Percentiles rank a stretch among this genome's conserved stretches.
These are phyloP conservation scores for Selene dorsalis DNA, from an alignment of 2,797 vertebrate species.

Conservation along the genomic window DNA sequence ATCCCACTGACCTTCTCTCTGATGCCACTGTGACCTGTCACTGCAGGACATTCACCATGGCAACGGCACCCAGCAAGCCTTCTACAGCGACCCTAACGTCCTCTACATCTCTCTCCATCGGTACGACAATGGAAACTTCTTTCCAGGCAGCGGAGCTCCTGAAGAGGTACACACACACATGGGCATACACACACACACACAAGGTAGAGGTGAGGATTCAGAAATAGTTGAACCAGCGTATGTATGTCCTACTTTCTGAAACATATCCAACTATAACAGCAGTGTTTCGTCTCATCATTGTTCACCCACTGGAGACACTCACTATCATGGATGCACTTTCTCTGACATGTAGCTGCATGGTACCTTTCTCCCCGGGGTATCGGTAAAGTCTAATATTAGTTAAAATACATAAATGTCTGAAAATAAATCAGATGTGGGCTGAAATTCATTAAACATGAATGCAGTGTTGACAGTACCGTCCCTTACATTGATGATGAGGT, in stretches of 20 bases:
- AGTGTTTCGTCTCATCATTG: neutral
- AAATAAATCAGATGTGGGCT: neutral
- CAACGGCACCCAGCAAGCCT: conserved; percentile 95
- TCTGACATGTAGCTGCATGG: neutral
- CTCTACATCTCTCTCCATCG: conserved; percentile 96
- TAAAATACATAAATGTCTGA: neutral
- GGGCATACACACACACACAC: neutral
- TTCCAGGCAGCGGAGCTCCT: conserved; percentile 95
- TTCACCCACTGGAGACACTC: neutral
- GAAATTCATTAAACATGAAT: neutral
- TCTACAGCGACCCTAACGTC: conserved; percentile 92
- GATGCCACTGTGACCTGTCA: conserved; percentile 27
- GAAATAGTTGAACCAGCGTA: neutral
- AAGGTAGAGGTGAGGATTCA: neutral
- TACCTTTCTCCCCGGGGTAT: neutral
- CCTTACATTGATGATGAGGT: neutral
- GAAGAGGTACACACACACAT: conserved; percentile 87
- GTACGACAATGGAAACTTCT: conserved; percentile 97
- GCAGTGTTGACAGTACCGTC: neutral
- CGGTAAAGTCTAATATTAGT: neutral
- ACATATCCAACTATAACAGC: too few relatives aligned
- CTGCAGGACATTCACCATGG: conserved; percentile 96
- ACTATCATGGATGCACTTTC: neutral
- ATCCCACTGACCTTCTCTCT: conserved; percentile 37
- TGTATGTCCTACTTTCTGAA: neutral